Base-by-base conservation (phyloP, 2,888 invertebrate genomes). In the Arctia plantaginis region DNA sequence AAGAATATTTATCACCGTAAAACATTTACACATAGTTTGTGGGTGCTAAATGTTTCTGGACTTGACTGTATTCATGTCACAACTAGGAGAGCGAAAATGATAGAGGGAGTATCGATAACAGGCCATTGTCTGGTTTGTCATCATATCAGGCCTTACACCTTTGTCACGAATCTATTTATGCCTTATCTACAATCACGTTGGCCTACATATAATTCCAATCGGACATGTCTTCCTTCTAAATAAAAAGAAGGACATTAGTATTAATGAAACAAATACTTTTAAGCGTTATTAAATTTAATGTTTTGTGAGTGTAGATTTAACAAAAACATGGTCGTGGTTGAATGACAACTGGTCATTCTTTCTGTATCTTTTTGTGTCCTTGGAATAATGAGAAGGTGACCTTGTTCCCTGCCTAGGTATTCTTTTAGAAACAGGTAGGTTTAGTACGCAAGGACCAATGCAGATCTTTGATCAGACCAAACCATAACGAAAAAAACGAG, bases 61-160 rank as follows among this genome's bases (percentile, higher is more conserved):
- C 0, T 55, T n/a, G n/a, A 23, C 12, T 55, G n/a, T 55, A 55
- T 55, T 55, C 55, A 55, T 55, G 13, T n/a, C n/a, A 55, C n/a
- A 55, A 55, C 55, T 55, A 0, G 20, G 30, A 67, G 18, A 27
- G 44, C 44, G 66, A 74, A 77, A 55, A 68, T 77, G 72, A 74
- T 72, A 71, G 41, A 30, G 67, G 73, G 79, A 70, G 69, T 79
- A 77, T 68, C 74, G 77, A 79, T 82, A 79, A 82, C 76, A 72
- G 77, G 74, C 67, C 74, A 79, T 79, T 82, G 83, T 82, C 66
- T 79, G 73, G 20, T 76, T 64, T 76, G 77, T 81, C 83, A 81
- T 77, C 73, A 76, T 82, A 82, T 79, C 77, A 66, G 72, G 70
- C 75, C 68, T 71, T 67, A 66, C 79, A 71, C 80, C 83, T 81